Base-by-base conservation (phyloP, 2,113 vertebrate species). In the Apteryx owenii region DNA sequence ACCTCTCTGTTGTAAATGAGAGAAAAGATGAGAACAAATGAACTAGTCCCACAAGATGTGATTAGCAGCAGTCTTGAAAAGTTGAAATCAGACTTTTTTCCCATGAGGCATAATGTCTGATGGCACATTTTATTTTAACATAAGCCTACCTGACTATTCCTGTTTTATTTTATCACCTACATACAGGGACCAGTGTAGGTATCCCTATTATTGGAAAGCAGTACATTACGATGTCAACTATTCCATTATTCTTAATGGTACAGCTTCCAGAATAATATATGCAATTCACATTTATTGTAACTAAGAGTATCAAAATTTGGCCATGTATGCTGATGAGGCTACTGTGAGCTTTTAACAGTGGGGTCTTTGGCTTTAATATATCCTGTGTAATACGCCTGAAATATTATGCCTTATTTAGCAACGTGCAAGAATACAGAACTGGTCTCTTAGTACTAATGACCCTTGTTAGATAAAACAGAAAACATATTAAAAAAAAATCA, bases 401-500 rank as follows among this genome's bases (percentile, higher is more conserved):
- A 80, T 92, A 85, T 66, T 72, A 56, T 25, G 10, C 56, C 13
- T 81, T 88, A 10, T 89, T 94, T 85, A 91, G 73, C 61, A 87
- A 80, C 17, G 2, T 60, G 5, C 44, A 85, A 90, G 73, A 85
- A 92, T 92, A 68, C 33, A 76, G 73, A 89, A 65, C 66, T 42
- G 4, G 90, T 78, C 85, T 71, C 31, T 86, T 33, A 29, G 22
- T 54, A 64, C 65, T 93, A 95, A 96, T 93, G 90, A 71, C 54
- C 80, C 38, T 93, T 95, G 50, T 61, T 92, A 65, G 29, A 84
- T 81, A 90, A 90, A 96, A 93, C 22, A 92, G 22, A 86, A 38
- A 86, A 38, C 58, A 60, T 85, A 42, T 78, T 38, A 38, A 38
- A 18, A 90, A 75, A 88, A 90, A 77, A 0, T 20, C 12, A 66